Conservation (phyloP, 2,113 vertebrate genomes). For the Pantherophis guttatus region DNA sequence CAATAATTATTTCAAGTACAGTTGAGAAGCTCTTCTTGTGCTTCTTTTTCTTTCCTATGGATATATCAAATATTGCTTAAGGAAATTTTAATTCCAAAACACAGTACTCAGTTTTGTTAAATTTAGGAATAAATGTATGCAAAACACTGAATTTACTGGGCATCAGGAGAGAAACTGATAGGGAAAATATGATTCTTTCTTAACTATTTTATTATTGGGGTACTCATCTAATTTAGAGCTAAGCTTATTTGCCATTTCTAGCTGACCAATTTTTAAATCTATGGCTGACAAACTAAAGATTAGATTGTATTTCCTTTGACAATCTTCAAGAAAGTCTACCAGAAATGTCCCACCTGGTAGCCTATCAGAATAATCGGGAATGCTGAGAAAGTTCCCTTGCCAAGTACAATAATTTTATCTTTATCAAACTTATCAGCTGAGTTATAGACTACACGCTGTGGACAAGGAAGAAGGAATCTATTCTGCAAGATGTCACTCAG, state of each 20-base stretch:
- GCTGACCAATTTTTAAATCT: background rate
- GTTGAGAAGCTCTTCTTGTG: background rate
- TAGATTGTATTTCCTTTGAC: background rate
- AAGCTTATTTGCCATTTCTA: background rate
- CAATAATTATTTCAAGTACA: background rate
- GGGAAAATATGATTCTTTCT: background rate
- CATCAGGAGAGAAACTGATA: background rate
- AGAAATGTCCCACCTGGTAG: background rate
- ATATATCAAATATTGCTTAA: background rate
- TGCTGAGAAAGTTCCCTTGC: background rate
- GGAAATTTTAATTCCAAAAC: background rate
- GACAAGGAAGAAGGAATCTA: background rate
- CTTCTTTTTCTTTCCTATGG: background rate
- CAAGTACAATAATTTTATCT: background rate
- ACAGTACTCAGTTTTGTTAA: background rate
- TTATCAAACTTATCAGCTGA: background rate
- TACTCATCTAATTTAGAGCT: background rate
- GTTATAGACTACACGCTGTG: background rate
- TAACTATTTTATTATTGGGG: background rate
- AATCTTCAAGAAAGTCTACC: background rate
- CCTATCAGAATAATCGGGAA: background rate
- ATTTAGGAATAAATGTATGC: background rate
- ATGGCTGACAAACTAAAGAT: background rate
- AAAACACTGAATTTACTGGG: background rate
- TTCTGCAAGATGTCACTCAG: background rate